phyloP scores from a whole-genome alignment of 2,797 vertebrate species.

The Astyanax mexicanus region DNA sequence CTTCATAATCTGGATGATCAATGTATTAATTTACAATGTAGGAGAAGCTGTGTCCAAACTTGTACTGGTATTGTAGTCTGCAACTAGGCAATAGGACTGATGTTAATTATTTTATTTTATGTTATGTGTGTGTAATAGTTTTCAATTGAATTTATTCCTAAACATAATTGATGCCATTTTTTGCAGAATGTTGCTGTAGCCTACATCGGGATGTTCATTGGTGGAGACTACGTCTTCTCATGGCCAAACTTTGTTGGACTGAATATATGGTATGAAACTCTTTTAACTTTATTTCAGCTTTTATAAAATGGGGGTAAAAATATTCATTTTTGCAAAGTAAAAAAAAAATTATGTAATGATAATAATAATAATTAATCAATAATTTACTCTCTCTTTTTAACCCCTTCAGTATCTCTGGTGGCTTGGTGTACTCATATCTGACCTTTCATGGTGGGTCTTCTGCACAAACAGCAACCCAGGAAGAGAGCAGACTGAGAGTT shows the following conservation, averaged over 20 bases:
- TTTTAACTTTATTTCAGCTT: too few species aligned
- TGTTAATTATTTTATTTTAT: too few species aligned
- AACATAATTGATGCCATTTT: background rate
- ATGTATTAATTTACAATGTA: too few species aligned
- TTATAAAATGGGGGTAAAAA: too few species aligned
- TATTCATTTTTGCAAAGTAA: too few species aligned
- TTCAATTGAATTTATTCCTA: background rate
- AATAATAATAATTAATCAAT: too few species aligned
- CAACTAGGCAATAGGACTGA: too few species aligned
- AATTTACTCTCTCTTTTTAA: background rate
- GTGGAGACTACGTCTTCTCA: slow-evolving; percentile 92
- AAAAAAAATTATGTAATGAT: too few species aligned
- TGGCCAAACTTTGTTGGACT: slow-evolving; percentile 90
- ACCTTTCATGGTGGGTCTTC: slow-evolving; percentile 65
- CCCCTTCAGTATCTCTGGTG: slow-evolving; percentile 74
- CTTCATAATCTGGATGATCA: too few species aligned
- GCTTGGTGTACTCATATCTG: slow-evolving; percentile 75
- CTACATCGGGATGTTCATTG: slow-evolving; percentile 90
- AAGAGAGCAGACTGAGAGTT: slow-evolving; percentile 49
- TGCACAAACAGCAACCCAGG: background rate
- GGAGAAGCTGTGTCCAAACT: too few species aligned
- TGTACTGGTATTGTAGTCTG: too few species aligned
- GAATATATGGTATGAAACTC: slow-evolving; percentile 88
- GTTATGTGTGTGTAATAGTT: too few species aligned
- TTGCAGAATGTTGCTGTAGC: slow-evolving; percentile 89